phyloP scores from a whole-genome alignment of 2,888 invertebrate species.

The Eumacrocentrus americanus region DNA sequence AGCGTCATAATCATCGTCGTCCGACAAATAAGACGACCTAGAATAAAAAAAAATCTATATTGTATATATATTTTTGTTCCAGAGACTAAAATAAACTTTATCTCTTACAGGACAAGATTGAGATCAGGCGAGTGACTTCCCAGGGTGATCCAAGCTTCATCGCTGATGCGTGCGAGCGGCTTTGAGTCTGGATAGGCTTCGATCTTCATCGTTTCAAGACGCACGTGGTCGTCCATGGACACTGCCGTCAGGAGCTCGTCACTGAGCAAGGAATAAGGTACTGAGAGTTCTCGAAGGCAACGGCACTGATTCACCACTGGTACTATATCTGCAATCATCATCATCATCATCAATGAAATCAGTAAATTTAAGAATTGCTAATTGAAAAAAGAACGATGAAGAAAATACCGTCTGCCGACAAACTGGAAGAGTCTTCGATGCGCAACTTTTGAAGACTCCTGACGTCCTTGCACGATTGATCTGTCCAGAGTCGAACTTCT shows the following conservation, averaged over 20 bases:
- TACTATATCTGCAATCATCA: conserved; percentile 47
- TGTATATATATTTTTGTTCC: too few species aligned
- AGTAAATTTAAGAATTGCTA: not conserved
- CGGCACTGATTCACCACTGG: conserved; percentile 47
- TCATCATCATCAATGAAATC: not conserved
- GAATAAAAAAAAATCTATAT: not conserved
- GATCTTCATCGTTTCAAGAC: conserved; percentile 50
- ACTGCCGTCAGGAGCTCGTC: conserved; percentile 54
- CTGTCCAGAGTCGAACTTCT: conserved; percentile 38
- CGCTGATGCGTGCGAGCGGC: conserved; percentile 45
- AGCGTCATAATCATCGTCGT: conserved; percentile 48
- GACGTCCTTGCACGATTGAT: conserved; percentile 39
- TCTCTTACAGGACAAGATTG: conserved; percentile 53
- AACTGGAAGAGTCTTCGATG: conserved; percentile 45
- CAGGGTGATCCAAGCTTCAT: conserved; percentile 50
- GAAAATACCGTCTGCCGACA: conserved; percentile 49
- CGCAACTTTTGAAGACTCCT: conserved; percentile 47
- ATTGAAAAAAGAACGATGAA: not conserved
- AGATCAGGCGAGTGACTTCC: conserved; percentile 49
- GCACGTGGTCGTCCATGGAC: conserved; percentile 43
- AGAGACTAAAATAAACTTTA: not conserved
- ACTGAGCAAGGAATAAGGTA: conserved; percentile 55
- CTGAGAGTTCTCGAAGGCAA: conserved; percentile 53
- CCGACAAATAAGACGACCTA: conserved; percentile 52
- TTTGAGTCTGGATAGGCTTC: conserved; percentile 53